Percentiles rank a stretch among this genome's conserved stretches.
phyloP scores from a whole-genome alignment of 1,140 invertebrate species.

The Euwallacea fornicatus region DNA sequence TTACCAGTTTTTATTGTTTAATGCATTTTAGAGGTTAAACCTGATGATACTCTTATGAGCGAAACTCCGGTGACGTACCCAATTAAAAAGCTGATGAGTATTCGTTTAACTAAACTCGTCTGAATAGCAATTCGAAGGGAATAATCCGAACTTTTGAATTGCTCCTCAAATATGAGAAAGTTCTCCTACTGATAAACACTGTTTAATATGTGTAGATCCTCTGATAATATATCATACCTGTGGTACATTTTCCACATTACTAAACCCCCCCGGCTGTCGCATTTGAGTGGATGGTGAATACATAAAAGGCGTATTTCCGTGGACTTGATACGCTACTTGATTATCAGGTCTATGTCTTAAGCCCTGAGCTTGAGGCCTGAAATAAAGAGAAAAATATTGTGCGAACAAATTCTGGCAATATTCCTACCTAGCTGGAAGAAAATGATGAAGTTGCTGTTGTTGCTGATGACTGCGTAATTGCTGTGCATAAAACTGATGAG shows the following conservation, averaged over 20 bases:
- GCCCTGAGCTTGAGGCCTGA: conserved; percentile 44
- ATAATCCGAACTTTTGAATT: too few species aligned
- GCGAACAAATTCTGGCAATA: not conserved
- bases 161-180: too few species aligned
- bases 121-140: too few species aligned
- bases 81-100: too few species aligned
- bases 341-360: conserved; percentile 55
- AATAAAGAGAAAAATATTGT: not conserved
- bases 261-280: conserved; percentile 3
- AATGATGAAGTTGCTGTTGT: conserved; percentile 53
- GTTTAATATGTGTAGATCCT: not conserved
- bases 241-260: not conserved
- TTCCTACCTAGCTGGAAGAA: conserved; percentile 37
- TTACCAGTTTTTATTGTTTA: too few species aligned
- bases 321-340: conserved; percentile 49
- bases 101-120: too few species aligned
- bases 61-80: too few species aligned
- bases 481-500: conserved; percentile 49
- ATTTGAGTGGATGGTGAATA: conserved; percentile 1
- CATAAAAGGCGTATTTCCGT: conserved; percentile 26
- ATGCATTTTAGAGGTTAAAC: too few species aligned
- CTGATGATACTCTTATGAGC: too few species aligned
- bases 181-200: too few species aligned
- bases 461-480: conserved; percentile 52
- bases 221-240: conserved; percentile 6